Base-by-base conservation (phyloP, 2,113 vertebrate species). In the Barnardius zonarius region DNA sequence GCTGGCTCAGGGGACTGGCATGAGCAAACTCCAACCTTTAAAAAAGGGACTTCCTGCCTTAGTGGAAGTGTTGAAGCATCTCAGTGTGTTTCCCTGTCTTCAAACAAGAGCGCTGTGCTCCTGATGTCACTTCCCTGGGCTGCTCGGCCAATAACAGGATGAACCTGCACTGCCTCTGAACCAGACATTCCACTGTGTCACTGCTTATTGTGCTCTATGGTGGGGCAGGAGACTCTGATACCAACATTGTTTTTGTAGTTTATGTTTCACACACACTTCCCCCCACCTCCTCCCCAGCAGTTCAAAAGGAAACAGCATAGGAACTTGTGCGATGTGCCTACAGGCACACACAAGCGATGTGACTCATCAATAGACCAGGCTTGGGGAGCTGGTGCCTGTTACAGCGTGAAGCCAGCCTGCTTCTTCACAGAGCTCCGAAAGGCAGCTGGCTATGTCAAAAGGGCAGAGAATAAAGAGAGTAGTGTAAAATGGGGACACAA, bases 371-470 rank as follows among this genome's bases (percentile, higher is more conserved):
- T 88, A 97, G 96, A 88, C 91, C 91, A 69, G 94, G 87, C 97
- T 97, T 97, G 86, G 97, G 98, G 96, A 95, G 92, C 94, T 87
- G 96, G 98, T 98, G 98, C 98, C 98, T 98, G 98, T 98, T 97
- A 98, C 98, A 93, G 98, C 90, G 73, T 98, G 98, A 98, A 98
- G 97, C 97, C 95, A 93, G 97, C 76, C 94, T 92, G 97, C 91
- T 96, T 95, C 98, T 96, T 96, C 92, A 91, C 90, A 97, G 97
- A 95, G 95, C 95, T 96, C 91, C 31, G 74, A 97, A 95, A 97
- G 97, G 96, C 98, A 98, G 98, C 98, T 98, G 98, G 96, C 95
- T 93, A 70, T 97, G 97, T 98, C 97, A 98, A 96, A 98, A 98
- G 96, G 96, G 96, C 98, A 97, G 97, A 98, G 98, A 98, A 98